A percentile compares a stretch with the other conserved stretches of the same genome.
These are phyloP conservation scores for Tympanuchus pallidicinctus DNA, from an alignment of 2,113 vertebrate species.

Conservation along the genomic window DNA sequence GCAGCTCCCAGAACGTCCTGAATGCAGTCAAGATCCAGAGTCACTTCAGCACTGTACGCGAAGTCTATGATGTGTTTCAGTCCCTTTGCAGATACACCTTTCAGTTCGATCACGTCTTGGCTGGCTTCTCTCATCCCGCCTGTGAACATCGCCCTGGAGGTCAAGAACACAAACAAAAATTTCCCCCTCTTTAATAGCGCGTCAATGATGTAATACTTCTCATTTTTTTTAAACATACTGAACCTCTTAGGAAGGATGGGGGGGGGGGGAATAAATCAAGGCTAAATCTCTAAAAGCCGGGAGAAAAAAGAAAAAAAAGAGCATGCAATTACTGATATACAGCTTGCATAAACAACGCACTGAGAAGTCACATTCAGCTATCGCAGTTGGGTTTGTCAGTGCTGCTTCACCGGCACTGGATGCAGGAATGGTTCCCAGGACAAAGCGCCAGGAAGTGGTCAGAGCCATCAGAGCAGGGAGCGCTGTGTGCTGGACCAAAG, in stretches of 20 bases:
- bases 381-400: neutral
- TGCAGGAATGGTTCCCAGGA: neutral
- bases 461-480: neutral
- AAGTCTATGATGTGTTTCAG: conserved; percentile 97
- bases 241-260: neutral
- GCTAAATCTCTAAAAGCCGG: neutral
- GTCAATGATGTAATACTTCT: neutral
- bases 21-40: conserved; percentile 94
- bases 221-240: neutral
- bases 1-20: conserved; percentile 97
- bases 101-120: conserved; percentile 93
- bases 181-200: neutral
- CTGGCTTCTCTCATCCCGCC: conserved; percentile 95
- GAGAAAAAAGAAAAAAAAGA: neutral
- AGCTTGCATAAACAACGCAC: neutral
- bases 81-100: conserved; percentile 91
- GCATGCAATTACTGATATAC: neutral
- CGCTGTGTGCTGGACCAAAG: rapidly evolving
- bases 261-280: neutral
- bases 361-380: neutral
- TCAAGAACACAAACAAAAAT: neutral
- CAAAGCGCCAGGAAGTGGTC: neutral
- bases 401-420: neutral
- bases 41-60: conserved; percentile 95
- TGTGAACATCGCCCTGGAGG: conserved; percentile 95